These are phyloP conservation scores for Siphonodentalium dalli DNA, from an alignment of 2,888 invertebrate species.

Conservation along the genomic window DNA sequence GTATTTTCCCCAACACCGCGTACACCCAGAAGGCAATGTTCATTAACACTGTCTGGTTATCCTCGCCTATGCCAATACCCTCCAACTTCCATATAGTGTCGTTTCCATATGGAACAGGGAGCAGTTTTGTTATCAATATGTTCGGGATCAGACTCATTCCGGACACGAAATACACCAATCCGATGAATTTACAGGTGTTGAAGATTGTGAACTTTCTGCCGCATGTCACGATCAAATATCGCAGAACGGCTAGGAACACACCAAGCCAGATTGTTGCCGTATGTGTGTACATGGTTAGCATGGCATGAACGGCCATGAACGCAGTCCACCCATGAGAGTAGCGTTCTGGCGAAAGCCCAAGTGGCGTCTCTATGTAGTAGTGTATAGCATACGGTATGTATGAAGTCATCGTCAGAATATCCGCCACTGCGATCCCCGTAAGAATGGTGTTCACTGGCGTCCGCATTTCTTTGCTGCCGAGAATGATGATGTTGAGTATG, in stretches of 20 bases:
- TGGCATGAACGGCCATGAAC: slow-evolving; percentile 77
- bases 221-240: slow-evolving; percentile 70
- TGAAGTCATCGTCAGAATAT: slow-evolving; percentile 84
- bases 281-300: slow-evolving; percentile 85
- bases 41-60: slow-evolving; percentile 24
- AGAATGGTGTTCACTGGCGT: slow-evolving; percentile 91
- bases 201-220: slow-evolving; percentile 1
- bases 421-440: slow-evolving; percentile 84
- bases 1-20: slow-evolving; percentile 88
- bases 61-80: slow-evolving; percentile 22
- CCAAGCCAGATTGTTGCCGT: slow-evolving; percentile 94
- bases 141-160: slow-evolving; percentile 51
- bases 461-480: slow-evolving; percentile 81
- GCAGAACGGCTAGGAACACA: slow-evolving; percentile 89
- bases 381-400: slow-evolving; percentile 89
- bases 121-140: slow-evolving; percentile 37
- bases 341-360: slow-evolving; percentile 33
- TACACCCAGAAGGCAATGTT: slow-evolving; percentile 84
- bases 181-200: slow-evolving; percentile 70
- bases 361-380: slow-evolving; percentile 47
- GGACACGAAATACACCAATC: slow-evolving; percentile 63
- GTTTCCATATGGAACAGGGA: slow-evolving; percentile 18
- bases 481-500: slow-evolving; percentile 87
- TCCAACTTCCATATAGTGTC: slow-evolving; percentile 35
- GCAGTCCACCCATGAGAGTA: slow-evolving; percentile 60